Base-by-base conservation (phyloP, 1,140 invertebrate species). In the Drosophila melanogaster region DNA sequence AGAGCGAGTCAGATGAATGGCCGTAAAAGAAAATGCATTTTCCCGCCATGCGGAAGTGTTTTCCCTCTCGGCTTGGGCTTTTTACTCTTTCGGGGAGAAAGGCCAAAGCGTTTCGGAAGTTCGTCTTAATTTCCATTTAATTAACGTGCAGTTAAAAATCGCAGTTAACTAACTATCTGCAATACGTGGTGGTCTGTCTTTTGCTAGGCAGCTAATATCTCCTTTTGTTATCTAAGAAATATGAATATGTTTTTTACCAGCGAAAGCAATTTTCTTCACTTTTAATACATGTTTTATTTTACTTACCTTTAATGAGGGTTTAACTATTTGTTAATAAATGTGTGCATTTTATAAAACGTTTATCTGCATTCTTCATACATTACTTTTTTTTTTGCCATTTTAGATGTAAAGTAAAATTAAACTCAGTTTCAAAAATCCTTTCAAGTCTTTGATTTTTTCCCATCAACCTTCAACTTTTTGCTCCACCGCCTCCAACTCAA, bases 81-180 rank as follows among this genome's bases (percentile, higher is more conserved):
- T 22, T 26, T 47, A n/a, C 4, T 12, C 14, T 33, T 50, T 19
- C 14, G 49, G 49, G 30, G 49, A 51, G 49, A 51, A 51, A 51
- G 49, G 30, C 49, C 26, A 33, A 50, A 8, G n/a, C 47, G 8
- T 35, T 51, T 51, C 49, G 49, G 49, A 51, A 51, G 30, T 51
- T 35, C 49, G 49, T 51, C 30, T 19, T 51, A 51, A 51, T 51
- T 51, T 51, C 30, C 17, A 17, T 51, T 35, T 51, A 35, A 51
- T 51, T 51, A 51, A 51, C 49, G 4, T 12, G 30, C 15, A 51
- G 30, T 51, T 51, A 51, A 51, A 51, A 19, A 51, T 51, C 49
- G 11, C 49, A 35, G 49, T 50, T 50, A 50, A 26, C 47, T 30
- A n/a, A 51, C 30, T 10, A 30, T 3, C 11, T 33, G 15, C 49